These are phyloP conservation scores for Trematocara zebra DNA, from an alignment of 2,113 vertebrate genomes.

Conservation along the genomic window DNA sequence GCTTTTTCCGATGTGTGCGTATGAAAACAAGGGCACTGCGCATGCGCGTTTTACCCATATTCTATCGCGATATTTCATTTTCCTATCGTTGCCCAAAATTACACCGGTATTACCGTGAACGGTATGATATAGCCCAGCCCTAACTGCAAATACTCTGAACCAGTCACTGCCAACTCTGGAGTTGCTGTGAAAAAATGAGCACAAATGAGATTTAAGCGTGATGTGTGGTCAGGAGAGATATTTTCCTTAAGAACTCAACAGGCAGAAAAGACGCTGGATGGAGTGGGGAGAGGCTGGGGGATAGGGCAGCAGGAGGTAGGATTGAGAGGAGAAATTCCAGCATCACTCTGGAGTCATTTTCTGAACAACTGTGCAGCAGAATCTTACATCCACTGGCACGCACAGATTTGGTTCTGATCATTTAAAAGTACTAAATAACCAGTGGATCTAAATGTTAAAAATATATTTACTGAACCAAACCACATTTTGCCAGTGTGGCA, in stretches of 20 bases:
- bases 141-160: neutral
- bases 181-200: neutral
- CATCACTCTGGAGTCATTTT: neutral
- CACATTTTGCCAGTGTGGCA: neutral
- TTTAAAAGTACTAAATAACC: neutral
- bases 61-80: no score
- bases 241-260: constrained; percentile 31
- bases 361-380: neutral
- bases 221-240: constrained; percentile 41
- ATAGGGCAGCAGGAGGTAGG: neutral
- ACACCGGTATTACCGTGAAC: no score
- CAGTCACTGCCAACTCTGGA: neutral
- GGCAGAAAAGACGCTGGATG: constrained; percentile 41
- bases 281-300: neutral
- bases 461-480: neutral
- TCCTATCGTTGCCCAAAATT: no score
- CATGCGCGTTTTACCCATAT: no score
- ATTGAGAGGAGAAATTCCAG: neutral
- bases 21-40: no score
- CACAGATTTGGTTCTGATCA: neutral
- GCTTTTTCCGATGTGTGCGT: no score
- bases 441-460: neutral
- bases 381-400: neutral
- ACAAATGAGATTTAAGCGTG: constrained; percentile 35
- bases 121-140: no score